Conservation (phyloP, 2,888 invertebrate genomes). For the Phytoseiulus persimilis region DNA sequence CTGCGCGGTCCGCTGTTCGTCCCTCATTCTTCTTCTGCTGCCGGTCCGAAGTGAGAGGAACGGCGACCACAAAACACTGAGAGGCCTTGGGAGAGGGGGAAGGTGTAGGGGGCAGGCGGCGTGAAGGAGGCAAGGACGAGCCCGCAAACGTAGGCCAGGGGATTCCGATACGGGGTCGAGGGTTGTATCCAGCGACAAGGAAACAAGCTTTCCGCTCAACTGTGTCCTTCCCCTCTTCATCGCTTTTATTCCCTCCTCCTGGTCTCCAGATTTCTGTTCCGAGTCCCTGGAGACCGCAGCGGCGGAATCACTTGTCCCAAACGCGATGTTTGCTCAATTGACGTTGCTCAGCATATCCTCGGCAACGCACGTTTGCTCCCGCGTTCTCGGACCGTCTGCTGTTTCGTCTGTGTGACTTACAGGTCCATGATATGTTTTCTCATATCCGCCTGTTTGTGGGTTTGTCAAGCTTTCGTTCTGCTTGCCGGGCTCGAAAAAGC, state of each 20-base stretch:
- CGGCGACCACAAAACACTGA: not conserved
- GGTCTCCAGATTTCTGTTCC: not conserved
- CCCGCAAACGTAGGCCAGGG: too few species aligned
- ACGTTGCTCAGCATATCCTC: not conserved
- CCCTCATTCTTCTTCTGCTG: not conserved
- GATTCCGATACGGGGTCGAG: not conserved
- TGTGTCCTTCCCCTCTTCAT: not conserved
- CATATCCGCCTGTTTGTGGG: not conserved
- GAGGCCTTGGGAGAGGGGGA: not conserved
- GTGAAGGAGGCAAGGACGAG: too few species aligned
- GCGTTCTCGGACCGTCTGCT: not conserved
- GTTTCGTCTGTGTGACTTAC: not conserved
- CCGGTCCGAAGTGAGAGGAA: not conserved
- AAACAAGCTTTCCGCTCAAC: not conserved
- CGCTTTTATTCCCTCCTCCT: too few species aligned
- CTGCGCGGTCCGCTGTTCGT: not conserved
- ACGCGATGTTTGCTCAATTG: not conserved
- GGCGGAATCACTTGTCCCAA: not conserved
- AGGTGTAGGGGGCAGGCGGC: too few species aligned
- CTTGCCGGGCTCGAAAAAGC: not conserved
- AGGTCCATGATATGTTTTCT: not conserved
- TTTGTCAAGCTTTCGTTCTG: not conserved
- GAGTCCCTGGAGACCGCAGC: not conserved
- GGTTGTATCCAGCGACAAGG: not conserved
- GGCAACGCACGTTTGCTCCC: not conserved